Base-by-base conservation (phyloP, 2,888 invertebrate genomes). In the Archips crataeganus region DNA sequence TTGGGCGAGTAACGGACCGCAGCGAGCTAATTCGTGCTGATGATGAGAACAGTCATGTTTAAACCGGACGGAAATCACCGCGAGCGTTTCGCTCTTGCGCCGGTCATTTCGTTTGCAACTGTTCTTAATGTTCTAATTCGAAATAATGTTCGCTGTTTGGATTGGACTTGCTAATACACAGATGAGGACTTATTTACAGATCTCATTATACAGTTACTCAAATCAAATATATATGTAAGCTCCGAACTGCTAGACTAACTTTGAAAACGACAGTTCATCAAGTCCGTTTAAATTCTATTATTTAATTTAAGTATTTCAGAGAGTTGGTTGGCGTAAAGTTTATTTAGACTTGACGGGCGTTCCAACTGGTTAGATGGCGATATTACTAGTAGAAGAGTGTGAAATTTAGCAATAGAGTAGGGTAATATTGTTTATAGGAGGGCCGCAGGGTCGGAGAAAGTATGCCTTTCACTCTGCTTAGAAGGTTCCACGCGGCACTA, bases 371-470 rank as follows among this genome's bases (percentile, higher is more conserved):
- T 45, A 13, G 6, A 63, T 34, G 32, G 63, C 13, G 34, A 62
- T 62, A 57, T 36, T 39, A 42, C 60, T 65, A 10, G 11, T 15
- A 86, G 32, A 57, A 84, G 86, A 87, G 90, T 91, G 93, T 90
- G 89, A 92, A 91, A 90, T 90, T 92, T 90, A 88, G 92, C 91
- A 89, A 90, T 87, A 88, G 86, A 89, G 84, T 69, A 68, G 51
- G 61, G 49, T 84, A 84, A 85, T 84, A 86, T 85, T 84, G 85
- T 84, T 71, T 71, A 84, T 84, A 80, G 80, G 86, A 92, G 90
- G 91, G 91, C 91, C 90, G 85, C 82, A 93, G 94, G 93, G 94
- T 91, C 85, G 85, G 93, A 90, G 94, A 94, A 94, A 94, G 94
- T 89, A 81, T 79, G 90, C 91, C 94, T 94, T 93, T 94, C 94